Evolutionary conservation across 64 coral and sea anemone species (phyloP).

Genomic region (Montipora cactus): DNA sequence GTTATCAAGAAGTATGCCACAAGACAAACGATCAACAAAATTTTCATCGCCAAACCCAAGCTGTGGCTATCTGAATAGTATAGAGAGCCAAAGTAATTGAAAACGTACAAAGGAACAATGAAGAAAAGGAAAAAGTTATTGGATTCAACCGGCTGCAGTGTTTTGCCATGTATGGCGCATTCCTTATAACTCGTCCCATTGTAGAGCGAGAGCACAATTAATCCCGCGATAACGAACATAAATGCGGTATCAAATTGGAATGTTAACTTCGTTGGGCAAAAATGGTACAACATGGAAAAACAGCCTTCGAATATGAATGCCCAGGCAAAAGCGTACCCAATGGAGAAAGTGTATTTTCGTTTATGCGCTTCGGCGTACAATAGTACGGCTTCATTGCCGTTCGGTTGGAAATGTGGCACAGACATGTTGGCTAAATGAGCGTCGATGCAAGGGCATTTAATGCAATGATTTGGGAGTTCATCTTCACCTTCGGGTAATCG

Average conservation of each 20-base stretch:
- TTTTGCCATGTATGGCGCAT: background rate
- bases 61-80: background rate
- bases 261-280: constrained; percentile 73
- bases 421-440: constrained; percentile 30
- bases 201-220: constrained; percentile 74
- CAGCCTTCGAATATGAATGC: constrained; percentile 82
- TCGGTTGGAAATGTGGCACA: constrained; percentile 22
- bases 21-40: constrained; percentile 26
- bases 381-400: background rate
- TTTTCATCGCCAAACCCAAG: background rate
- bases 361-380: constrained; percentile 42
- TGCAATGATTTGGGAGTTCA: constrained; percentile 26
- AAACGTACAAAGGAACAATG: constrained; percentile 62
- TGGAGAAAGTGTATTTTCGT: constrained; percentile 77
- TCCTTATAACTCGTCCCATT: constrained; percentile 62
- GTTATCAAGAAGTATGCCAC: constrained; percentile 11
- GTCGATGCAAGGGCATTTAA: constrained; percentile 35
- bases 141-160: constrained; percentile 49
- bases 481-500: constrained; percentile 4
- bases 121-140: constrained; percentile 79
- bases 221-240: constrained; percentile 82
- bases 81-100: constrained; percentile 90
- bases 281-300: constrained; percentile 88
- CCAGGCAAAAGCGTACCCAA: constrained; percentile 89
- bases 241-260: constrained; percentile 91